Evolutionary conservation across 2,797 vertebrate species (phyloP).

Genomic region (Gallinago nigripennis): DNA sequence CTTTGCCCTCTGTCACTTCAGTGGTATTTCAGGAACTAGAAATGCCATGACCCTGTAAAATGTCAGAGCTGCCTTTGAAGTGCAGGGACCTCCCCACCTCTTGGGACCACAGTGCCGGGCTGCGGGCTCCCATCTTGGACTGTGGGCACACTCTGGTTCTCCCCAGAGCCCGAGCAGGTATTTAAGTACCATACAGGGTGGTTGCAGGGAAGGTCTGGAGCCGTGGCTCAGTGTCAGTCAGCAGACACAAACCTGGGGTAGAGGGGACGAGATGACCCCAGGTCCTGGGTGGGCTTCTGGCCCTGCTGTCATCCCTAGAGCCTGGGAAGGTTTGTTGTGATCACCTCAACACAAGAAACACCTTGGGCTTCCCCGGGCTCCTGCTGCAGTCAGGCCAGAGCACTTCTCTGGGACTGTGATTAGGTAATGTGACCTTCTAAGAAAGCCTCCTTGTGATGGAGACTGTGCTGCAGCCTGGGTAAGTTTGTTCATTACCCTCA

Average conservation of each 20-base stretch:
- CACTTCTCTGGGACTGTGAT: neutral
- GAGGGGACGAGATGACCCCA: neutral
- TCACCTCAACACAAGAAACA: fast-evolving
- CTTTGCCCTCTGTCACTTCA: neutral
- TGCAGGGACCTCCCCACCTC: neutral
- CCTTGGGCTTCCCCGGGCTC: neutral
- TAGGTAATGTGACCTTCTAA: neutral
- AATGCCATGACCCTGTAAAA: neutral
- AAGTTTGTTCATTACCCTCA: neutral
- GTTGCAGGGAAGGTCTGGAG: neutral
- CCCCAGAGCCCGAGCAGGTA: neutral
- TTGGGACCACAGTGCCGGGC: neutral
- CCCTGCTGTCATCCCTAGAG: fast-evolving
- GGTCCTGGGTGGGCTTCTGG: neutral
- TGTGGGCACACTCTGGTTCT: neutral
- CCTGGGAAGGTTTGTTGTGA: neutral
- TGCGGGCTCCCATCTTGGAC: neutral
- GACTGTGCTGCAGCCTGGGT: neutral
- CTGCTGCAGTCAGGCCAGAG: neutral
- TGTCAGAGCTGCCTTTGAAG: neutral
- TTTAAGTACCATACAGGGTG: neutral
- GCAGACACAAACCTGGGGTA: fast-evolving
- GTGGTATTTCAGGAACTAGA: neutral
- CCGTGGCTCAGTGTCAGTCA: fast-evolving
- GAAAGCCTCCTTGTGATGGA: neutral